A percentile compares a stretch with the other conserved stretches of the same genome.
Evolutionary conservation across 2,797 vertebrate genomes (phyloP).

Genomic region (Lutjanus argentimaculatus): DNA sequence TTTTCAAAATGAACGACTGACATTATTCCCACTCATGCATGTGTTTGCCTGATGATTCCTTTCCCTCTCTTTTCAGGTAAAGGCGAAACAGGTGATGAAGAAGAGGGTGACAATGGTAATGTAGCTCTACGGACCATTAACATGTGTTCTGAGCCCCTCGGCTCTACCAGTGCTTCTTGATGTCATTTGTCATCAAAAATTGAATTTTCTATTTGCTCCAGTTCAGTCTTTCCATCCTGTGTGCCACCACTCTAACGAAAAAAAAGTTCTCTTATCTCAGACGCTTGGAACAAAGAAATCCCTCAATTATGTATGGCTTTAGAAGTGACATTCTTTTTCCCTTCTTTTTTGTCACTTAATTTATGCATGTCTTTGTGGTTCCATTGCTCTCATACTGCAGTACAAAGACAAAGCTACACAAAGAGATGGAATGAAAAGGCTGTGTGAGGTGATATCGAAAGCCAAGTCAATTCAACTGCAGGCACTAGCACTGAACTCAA

Average conservation of each 20-base stretch:
- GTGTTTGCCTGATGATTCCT: slow-evolving; percentile 54
- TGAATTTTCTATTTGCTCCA: slow-evolving; percentile 71
- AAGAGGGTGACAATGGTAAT: slow-evolving; percentile 77
- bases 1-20: slow-evolving; percentile 50
- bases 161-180: slow-evolving; percentile 63
- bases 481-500: slow-evolving; percentile 48
- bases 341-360: slow-evolving; percentile 79
- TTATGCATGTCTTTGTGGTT: slow-evolving; percentile 84
- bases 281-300: slow-evolving; percentile 80
- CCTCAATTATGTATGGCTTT: slow-evolving; percentile 84
- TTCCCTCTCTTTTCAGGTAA: slow-evolving; percentile 67
- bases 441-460: slow-evolving; percentile 80
- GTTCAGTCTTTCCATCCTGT: slow-evolving; percentile 67
- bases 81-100: slow-evolving; percentile 73
- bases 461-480: slow-evolving; percentile 62
- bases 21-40: slow-evolving; percentile 41
- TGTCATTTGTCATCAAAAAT: slow-evolving; percentile 81
- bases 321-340: slow-evolving; percentile 80
- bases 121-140: slow-evolving; percentile 72
- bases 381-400: slow-evolving; percentile 77
- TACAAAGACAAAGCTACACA: slow-evolving; percentile 78
- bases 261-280: slow-evolving; percentile 80
- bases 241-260: slow-evolving; percentile 54
- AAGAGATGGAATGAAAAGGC: slow-evolving; percentile 76
- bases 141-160: slow-evolving; percentile 65